These are phyloP conservation scores for Diadegma fenestrale DNA, from an alignment of 2,888 invertebrate species.

Conservation along the genomic window DNA sequence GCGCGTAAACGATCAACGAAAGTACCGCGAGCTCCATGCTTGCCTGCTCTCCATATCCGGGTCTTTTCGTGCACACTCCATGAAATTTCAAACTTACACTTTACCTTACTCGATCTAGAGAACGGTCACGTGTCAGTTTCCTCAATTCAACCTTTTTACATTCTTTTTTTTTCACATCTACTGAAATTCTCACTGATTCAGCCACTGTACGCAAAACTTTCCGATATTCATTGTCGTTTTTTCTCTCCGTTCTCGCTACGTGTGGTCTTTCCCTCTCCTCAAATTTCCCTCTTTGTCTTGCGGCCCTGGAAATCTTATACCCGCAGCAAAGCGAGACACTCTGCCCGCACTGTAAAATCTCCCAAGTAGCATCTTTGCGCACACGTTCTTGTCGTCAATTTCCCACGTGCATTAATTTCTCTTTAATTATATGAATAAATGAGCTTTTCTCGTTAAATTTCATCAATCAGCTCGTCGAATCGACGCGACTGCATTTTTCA, in stretches of 20 bases:
- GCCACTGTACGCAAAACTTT: background rate
- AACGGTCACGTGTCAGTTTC: background rate
- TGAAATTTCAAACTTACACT: slow-evolving; percentile 8
- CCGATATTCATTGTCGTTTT: background rate
- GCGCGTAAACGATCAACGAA: slow-evolving; percentile 16
- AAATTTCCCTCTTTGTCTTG: slow-evolving; percentile 3
- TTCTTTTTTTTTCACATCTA: background rate
- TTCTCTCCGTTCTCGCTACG: background rate
- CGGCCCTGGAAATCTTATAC: slow-evolving; percentile 45
- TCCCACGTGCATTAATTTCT: background rate
- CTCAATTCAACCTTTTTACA: background rate
- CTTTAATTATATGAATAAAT: background rate
- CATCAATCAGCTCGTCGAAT: background rate
- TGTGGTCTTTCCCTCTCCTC: background rate
- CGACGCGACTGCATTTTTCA: background rate
- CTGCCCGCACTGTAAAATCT: background rate
- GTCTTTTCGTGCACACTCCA: slow-evolving; percentile 2
- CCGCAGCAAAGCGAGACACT: slow-evolving; percentile 25
- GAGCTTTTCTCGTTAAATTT: background rate
- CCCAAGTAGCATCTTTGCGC: background rate
- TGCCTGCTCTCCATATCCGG: slow-evolving; percentile 16
- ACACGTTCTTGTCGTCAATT: background rate
- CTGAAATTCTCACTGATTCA: background rate
- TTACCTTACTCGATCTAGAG: background rate
- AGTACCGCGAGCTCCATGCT: background rate